Conservation (phyloP, 2,888 invertebrate genomes). For the Drosophila phalerata region DNA sequence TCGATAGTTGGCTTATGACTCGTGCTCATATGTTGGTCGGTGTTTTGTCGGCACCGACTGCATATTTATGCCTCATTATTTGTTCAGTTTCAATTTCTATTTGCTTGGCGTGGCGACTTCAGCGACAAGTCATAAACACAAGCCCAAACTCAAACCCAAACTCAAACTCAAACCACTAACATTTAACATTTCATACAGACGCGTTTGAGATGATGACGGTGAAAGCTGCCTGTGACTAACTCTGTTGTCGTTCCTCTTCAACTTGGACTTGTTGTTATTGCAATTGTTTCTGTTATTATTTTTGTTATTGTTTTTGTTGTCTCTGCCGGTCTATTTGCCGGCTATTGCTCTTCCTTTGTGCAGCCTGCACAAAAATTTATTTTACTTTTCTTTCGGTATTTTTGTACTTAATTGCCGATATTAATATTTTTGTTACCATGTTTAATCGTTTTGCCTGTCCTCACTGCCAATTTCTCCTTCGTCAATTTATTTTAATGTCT, state of each 20-base stretch:
- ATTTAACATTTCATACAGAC: constrained; percentile 48
- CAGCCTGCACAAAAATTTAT: constrained; percentile 20
- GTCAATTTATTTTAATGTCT: constrained; percentile 49
- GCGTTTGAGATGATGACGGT: constrained; percentile 64
- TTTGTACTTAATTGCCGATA: constrained; percentile 36
- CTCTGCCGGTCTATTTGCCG: constrained; percentile 52
- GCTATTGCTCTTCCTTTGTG: constrained; percentile 53
- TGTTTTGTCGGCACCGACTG: constrained; percentile 44
- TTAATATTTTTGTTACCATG: constrained; percentile 44
- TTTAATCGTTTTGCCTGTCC: constrained; percentile 38
- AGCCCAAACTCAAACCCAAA: constrained; percentile 5
- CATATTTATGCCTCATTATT: constrained; percentile 82
- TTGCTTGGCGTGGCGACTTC: constrained; percentile 50
- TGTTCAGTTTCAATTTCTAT: constrained; percentile 77
- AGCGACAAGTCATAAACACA: constrained; percentile 56
- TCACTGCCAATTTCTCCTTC: constrained; percentile 20
- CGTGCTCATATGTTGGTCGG: constrained; percentile 1
- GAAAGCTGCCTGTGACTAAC: constrained; percentile 63
- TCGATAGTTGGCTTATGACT: constrained; percentile 3
- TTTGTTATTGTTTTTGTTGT: constrained; percentile 2
- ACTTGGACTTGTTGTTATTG: constrained; percentile 1
- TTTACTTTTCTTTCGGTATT: constrained; percentile 29
- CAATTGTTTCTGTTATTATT: constrained; percentile 14
- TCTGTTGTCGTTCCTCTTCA: constrained; percentile 29
- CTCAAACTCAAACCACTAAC: constrained; percentile 38